Evolutionary conservation across 2,888 invertebrate species (phyloP).

Genomic region (Abrostola triplasia): DNA sequence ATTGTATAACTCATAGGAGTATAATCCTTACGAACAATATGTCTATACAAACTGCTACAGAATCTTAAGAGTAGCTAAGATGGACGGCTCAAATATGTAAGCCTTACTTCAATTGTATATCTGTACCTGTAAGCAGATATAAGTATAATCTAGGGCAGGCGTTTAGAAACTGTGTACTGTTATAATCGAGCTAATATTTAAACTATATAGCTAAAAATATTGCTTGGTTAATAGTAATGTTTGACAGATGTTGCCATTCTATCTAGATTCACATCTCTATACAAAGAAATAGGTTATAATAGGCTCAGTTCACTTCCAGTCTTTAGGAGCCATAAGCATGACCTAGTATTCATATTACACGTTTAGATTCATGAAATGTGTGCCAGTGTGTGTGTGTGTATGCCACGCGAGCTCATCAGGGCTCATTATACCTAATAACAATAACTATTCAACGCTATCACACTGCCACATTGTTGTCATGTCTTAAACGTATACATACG

Average conservation of each 20-base stretch:
- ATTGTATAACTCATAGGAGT: constrained; percentile 48
- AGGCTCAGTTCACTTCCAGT: constrained; percentile 24
- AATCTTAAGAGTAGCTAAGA: constrained; percentile 39
- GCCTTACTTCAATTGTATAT: constrained; percentile 20
- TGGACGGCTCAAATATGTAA: constrained; percentile 17
- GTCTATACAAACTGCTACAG: constrained; percentile 31
- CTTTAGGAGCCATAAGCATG: constrained; percentile 10
- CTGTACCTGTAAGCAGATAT: constrained; percentile 26
- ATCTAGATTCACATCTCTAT: background rate
- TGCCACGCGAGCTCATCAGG: constrained; percentile 24
- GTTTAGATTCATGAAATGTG: constrained; percentile 4
- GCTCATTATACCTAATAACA: constrained; percentile 15
- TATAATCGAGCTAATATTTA: background rate
- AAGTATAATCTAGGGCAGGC: constrained; percentile 4
- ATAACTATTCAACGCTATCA: constrained; percentile 30
- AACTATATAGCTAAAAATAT: background rate
- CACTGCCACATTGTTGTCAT: constrained; percentile 37
- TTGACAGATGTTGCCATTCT: background rate
- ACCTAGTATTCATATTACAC: constrained; percentile 20
- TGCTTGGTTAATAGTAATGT: background rate
- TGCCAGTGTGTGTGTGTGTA: constrained; percentile 3
- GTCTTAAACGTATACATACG: constrained; percentile 22
- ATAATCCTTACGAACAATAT: constrained; percentile 47
- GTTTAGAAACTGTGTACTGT: too few species aligned
- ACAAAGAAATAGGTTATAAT: background rate